A percentile compares a stretch with the other conserved stretches of the same genome.
These are phyloP conservation scores for Emmelina monodactyla DNA, from an alignment of 2,888 invertebrate genomes.

Conservation along the genomic window DNA sequence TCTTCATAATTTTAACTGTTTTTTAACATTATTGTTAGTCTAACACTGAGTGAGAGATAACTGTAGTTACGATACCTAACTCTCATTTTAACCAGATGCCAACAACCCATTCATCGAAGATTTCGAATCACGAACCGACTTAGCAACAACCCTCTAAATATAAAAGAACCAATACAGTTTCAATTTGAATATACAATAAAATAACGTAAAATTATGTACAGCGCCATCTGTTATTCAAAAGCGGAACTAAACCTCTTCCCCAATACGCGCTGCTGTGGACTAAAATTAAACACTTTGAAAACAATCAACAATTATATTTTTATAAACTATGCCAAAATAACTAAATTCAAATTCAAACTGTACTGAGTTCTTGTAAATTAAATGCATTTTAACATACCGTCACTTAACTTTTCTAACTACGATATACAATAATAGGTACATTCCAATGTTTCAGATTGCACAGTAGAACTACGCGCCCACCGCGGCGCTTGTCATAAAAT, in stretches of 20 bases:
- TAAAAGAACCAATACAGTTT: slow-evolving; percentile 2
- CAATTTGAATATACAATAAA: slow-evolving; percentile 4
- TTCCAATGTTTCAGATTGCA: slow-evolving; percentile 48
- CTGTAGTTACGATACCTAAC: no score
- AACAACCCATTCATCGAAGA: background rate
- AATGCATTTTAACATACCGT: slow-evolving; percentile 49
- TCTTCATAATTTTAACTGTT: no score
- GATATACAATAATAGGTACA: slow-evolving; percentile 53
- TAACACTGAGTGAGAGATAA: no score
- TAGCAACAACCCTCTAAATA: background rate
- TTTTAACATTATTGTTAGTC: no score
- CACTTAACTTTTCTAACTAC: slow-evolving; percentile 59
- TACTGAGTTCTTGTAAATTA: slow-evolving; percentile 32
- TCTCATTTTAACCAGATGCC: slow-evolving; percentile 33
- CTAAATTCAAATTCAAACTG: slow-evolving; percentile 7
- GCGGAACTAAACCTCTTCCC: background rate
- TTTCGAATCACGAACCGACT: background rate
- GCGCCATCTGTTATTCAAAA: background rate
- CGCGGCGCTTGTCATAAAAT: slow-evolving; percentile 31
- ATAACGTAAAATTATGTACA: background rate
- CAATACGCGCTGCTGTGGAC: background rate
- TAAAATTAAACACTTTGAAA: background rate
- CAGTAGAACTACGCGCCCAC: slow-evolving; percentile 40
- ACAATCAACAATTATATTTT: background rate
- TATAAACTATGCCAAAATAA: slow-evolving; percentile 2